phyloP scores from a whole-genome alignment of 2,797 vertebrate genomes.

The Babyrousa celebensis region DNA sequence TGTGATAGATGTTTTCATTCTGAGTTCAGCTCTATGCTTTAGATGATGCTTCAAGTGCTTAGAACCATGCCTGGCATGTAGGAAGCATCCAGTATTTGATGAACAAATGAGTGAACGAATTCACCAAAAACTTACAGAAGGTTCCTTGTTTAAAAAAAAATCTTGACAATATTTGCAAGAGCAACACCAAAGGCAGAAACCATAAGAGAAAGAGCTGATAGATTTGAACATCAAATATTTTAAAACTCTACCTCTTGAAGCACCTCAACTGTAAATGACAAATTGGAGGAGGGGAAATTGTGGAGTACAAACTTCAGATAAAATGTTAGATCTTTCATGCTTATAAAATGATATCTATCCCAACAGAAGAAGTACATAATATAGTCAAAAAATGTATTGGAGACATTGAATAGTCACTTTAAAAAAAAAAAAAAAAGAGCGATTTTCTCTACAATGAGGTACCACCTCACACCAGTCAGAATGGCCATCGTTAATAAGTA shows the following conservation, averaged over 20 bases:
- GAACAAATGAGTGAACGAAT: not conserved
- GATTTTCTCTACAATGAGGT: not conserved
- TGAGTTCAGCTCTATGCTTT: not conserved
- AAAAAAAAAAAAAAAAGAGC: not conserved
- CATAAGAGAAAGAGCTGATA: not conserved
- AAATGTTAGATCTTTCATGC: not conserved
- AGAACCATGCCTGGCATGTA: not conserved
- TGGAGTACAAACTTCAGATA: not conserved
- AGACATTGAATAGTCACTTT: not conserved
- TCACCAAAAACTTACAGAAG: constrained; percentile 8
- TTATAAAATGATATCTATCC: not conserved
- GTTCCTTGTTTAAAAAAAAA: not conserved
- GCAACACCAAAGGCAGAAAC: not conserved
- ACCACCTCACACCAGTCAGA: too few relatives aligned
- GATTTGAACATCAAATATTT: not conserved
- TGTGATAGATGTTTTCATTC: not conserved
- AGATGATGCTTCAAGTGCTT: not conserved
- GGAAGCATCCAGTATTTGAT: not conserved
- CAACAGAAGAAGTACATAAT: not conserved
- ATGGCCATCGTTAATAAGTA: too few relatives aligned
- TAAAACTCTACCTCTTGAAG: not conserved
- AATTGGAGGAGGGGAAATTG: not conserved
- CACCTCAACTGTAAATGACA: not conserved
- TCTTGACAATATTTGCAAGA: not conserved
- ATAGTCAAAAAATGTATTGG: not conserved